These are phyloP conservation scores for Lycophotia porphyrea DNA, from an alignment of 2,888 invertebrate genomes.

Conservation along the genomic window DNA sequence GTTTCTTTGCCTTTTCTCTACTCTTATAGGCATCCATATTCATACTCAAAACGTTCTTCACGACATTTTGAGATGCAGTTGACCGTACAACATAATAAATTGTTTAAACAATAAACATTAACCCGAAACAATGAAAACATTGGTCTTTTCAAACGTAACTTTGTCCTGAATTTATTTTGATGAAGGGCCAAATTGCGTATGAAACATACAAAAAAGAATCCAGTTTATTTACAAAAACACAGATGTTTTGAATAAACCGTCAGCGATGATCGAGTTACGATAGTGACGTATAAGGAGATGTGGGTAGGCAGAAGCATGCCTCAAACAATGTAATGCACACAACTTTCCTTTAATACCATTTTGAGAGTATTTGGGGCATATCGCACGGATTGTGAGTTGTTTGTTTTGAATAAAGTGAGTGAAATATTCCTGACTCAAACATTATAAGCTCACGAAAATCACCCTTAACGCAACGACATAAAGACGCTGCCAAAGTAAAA, in stretches of 20 bases:
- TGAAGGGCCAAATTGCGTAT: neutral
- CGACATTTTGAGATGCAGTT: neutral
- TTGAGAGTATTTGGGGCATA: conserved; percentile 54
- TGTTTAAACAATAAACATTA: neutral
- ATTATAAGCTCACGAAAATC: neutral
- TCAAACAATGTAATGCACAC: conserved; percentile 14
- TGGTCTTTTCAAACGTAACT: neutral
- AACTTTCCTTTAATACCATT: conserved; percentile 55
- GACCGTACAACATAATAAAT: neutral
- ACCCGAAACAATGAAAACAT: neutral
- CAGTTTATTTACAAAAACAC: conserved; percentile 16
- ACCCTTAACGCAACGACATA: neutral
- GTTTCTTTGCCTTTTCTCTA: neutral
- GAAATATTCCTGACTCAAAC: conserved; percentile 10
- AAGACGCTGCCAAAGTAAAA: neutral
- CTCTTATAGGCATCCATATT: neutral
- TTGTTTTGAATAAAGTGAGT: conserved; percentile 20
- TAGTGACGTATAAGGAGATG: conserved; percentile 26
- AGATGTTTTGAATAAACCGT: conserved; percentile 40
- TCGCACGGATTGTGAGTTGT: conserved; percentile 5
- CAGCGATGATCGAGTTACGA: conserved; percentile 42
- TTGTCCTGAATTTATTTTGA: neutral
- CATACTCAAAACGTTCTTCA: no score
- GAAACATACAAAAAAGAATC: conserved; percentile 1
- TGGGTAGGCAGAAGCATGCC: conserved; percentile 24